Evolutionary conservation across 2,113 vertebrate species (phyloP).

Genomic region (Hoplias malabaricus): DNA sequence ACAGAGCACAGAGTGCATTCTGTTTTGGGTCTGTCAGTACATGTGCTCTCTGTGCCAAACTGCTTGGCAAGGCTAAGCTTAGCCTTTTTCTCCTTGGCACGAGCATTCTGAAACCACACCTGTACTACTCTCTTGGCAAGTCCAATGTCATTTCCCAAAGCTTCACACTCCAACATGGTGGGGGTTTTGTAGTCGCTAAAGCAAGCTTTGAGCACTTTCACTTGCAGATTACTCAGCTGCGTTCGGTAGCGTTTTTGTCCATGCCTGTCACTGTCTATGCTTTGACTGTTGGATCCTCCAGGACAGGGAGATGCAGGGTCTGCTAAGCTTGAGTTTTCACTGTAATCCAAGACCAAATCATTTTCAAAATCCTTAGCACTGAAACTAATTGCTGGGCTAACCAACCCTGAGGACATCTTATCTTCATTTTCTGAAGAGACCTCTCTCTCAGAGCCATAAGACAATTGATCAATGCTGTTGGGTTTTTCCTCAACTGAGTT

Average conservation of each 20-base stretch:
- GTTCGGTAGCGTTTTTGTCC: conserved; percentile 88
- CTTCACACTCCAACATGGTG: conserved; percentile 89
- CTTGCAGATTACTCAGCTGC: conserved; percentile 89
- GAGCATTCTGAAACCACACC: conserved; percentile 92
- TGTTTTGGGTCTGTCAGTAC: conserved; percentile 86
- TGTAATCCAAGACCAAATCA: conserved; percentile 90
- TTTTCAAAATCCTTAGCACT: conserved; percentile 93
- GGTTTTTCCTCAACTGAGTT: conserved; percentile 81
- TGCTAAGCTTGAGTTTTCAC: conserved; percentile 91
- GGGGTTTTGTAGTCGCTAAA: conserved; percentile 90
- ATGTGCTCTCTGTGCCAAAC: conserved; percentile 87
- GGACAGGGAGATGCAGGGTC: conserved; percentile 91
- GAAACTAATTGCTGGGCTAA: conserved; percentile 86
- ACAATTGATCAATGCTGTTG: conserved; percentile 75
- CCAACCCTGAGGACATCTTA: conserved; percentile 82
- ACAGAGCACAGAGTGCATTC: conserved; percentile 90
- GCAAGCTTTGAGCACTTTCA: conserved; percentile 89
- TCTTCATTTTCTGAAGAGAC: conserved; percentile 83
- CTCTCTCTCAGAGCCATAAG: conserved; percentile 78
- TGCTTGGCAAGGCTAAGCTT: conserved; percentile 91
- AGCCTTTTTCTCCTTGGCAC: conserved; percentile 89
- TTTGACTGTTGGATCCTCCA: conserved; percentile 86
- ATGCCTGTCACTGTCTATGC: conserved; percentile 84
- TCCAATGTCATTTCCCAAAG: conserved; percentile 88
- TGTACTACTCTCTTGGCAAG: conserved; percentile 91